phyloP scores from a whole-genome alignment of 2,888 invertebrate species.

The Charanyca ferruginea region DNA sequence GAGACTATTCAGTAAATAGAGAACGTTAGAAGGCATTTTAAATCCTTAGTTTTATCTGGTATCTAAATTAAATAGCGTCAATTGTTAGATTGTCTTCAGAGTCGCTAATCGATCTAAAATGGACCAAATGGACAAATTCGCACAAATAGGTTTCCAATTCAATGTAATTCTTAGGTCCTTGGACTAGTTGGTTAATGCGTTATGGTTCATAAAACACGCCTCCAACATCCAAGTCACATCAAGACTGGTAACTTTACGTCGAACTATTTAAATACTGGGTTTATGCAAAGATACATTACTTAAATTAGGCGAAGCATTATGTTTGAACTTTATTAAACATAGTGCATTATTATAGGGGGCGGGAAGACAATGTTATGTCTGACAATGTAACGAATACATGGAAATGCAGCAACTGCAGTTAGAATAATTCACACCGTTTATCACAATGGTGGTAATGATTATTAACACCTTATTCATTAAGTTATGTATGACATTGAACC shows the following conservation, averaged over 20 bases:
- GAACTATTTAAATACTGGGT: constrained; percentile 24
- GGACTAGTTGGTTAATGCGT: constrained; percentile 19
- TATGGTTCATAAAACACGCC: constrained; percentile 31
- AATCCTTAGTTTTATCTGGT: constrained; percentile 6
- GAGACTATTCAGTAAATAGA: constrained; percentile 4
- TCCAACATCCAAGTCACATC: neutral
- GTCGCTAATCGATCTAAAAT: constrained; percentile 25
- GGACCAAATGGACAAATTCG: constrained; percentile 39
- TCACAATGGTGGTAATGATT: constrained; percentile 3
- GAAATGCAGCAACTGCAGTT: constrained; percentile 7
- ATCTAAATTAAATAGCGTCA: constrained; percentile 26
- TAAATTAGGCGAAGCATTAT: neutral
- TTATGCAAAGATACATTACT: constrained; percentile 4
- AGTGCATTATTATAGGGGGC: constrained; percentile 24
- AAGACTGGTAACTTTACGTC: constrained; percentile 3
- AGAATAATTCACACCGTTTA: constrained; percentile 30
- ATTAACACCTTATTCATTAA: neutral
- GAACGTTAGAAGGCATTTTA: constrained; percentile 9
- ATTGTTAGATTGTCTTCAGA: constrained; percentile 32
- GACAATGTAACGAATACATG: constrained; percentile 16
- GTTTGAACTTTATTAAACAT: constrained; percentile 13
- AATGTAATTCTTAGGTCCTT: constrained; percentile 31
- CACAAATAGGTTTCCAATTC: constrained; percentile 18
- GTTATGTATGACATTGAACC: neutral
- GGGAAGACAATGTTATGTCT: constrained; percentile 34